A percentile compares a stretch with the other conserved stretches of the same genome.
These are phyloP conservation scores for Zaprionus africanus DNA, from an alignment of 1,140 invertebrate genomes.

Conservation along the genomic window DNA sequence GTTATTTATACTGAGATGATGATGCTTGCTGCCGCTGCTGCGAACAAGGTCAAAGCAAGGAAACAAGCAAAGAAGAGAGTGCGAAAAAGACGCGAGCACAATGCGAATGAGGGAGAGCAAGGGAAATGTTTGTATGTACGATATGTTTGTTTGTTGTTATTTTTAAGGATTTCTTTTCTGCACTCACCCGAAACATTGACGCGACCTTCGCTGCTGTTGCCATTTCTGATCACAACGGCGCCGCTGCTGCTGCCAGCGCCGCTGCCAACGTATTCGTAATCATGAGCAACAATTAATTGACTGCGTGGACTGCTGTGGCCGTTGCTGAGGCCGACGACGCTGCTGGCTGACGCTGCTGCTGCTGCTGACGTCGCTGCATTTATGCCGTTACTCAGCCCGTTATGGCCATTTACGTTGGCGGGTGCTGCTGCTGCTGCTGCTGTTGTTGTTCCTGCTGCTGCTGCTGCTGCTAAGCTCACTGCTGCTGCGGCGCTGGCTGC, in stretches of 20 bases:
- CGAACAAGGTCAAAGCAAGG: constrained; percentile 78
- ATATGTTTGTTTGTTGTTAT: not conserved
- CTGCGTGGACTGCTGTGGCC: constrained; percentile 40
- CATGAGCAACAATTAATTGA: constrained; percentile 38
- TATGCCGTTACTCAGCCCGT: constrained; percentile 49
- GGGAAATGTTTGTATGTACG: not conserved
- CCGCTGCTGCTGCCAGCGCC: constrained; percentile 12
- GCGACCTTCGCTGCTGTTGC: constrained; percentile 64
- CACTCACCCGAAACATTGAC: constrained; percentile 61
- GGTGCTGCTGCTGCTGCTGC: constrained; percentile 46
- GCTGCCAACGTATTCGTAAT: constrained; percentile 41
- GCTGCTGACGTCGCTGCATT: constrained; percentile 24
- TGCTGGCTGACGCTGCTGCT: constrained; percentile 18
- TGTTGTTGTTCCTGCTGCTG: constrained; percentile 29
- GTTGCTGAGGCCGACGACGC: constrained; percentile 17
- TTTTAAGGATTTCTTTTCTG: not conserved
- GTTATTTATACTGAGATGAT: constrained; percentile 15
- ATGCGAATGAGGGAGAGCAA: constrained; percentile 3
- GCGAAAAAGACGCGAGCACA: constrained; percentile 1
- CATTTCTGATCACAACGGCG: constrained; percentile 10
- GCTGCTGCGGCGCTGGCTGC: constrained; percentile 14
- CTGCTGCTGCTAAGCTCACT: constrained; percentile 21
- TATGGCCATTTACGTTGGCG: constrained; percentile 46
- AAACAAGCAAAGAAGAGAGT: constrained; percentile 51
- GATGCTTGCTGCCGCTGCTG: constrained; percentile 21